phyloP scores from a whole-genome alignment of 2,113 vertebrate species.

The Colaptes auratus region DNA sequence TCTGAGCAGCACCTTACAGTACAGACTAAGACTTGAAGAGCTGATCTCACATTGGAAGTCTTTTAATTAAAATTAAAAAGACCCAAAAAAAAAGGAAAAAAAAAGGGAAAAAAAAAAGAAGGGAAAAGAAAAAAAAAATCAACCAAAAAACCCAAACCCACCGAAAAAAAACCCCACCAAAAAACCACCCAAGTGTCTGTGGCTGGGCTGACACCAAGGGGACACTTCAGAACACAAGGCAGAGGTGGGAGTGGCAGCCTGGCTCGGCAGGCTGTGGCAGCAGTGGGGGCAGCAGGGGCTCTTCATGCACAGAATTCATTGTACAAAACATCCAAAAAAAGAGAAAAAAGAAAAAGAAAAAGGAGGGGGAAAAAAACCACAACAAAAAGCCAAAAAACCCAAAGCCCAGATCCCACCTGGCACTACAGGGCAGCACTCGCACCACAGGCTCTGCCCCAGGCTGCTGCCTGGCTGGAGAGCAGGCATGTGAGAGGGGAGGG shows the following conservation, averaged over 20 bases:
- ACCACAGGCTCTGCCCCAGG: constrained; percentile 70
- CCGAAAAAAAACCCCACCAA: neutral
- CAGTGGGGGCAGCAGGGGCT: constrained; percentile 48
- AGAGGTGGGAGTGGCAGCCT: constrained; percentile 49
- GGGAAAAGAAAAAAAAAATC: too few species aligned
- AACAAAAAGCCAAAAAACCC: too few species aligned
- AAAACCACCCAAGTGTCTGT: constrained; percentile 46
- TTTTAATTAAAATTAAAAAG: constrained; percentile 69
- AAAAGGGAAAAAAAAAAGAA: neutral
- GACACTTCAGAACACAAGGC: constrained; percentile 68
- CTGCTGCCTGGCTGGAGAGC: constrained; percentile 69
- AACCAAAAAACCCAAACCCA: too few species aligned
- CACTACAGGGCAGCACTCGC: constrained; percentile 71
- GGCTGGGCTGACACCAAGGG: constrained; percentile 64
- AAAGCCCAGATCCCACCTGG: constrained; percentile 48
- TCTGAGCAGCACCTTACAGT: constrained; percentile 69
- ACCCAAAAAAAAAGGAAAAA: neutral
- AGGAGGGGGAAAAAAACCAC: neutral
- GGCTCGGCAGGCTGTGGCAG: constrained; percentile 32
- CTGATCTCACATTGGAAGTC: constrained; percentile 69
- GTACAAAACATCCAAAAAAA: constrained; percentile 68
- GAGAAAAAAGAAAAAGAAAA: neutral
- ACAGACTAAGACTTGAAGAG: constrained; percentile 74
- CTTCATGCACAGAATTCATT: constrained; percentile 79
- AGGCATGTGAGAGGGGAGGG: constrained; percentile 64